Base-by-base conservation (phyloP, 2,113 vertebrate genomes). In the Channa argus region DNA sequence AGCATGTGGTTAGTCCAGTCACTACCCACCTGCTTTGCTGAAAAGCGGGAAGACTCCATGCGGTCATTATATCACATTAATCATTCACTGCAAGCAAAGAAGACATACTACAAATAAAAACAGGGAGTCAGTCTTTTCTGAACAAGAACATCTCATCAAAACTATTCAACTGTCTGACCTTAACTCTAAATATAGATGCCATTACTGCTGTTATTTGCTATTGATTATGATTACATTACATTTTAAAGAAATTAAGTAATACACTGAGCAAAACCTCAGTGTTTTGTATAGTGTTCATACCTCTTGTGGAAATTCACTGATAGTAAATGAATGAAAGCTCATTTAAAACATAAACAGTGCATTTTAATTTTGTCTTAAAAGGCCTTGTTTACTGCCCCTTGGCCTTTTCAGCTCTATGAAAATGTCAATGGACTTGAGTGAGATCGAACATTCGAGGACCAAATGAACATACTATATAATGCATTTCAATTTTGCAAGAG, bases 1-100 rank as follows among this genome's bases (percentile, higher is more conserved):
- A 82, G 61, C 41, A 43, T 78, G 59, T 34, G 8, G 59, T 73
- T 69, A 38, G 45, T 70, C 49, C 51, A 61, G 46, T 66, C 61
- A 58, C 54, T 36, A 0, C 79, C 80, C 72, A 83, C 77, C 75
- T 82, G 72, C 55, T 44, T 64, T 64, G 24, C 59, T 63, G 49
- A 59, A 45, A 64, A 62, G 54, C 51, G 55, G 61, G 49, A 66
- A 62, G 45, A 36, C 10, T 51, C 45, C 64, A 36, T 71, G 36
- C 11, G 43, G 50, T 76, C 59, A 83, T 64, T 73, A 69, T 51
- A 70, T 75, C 43, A 58, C 14, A 79, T 86, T 82, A 63, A 80
- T 84, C 55, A 80, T 52, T 74, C 51, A 37, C 50, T 79, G 47
- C 24, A 59, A 73, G 74, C 61, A 36, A 50, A 49, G 45, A 63